Evolutionary conservation across 2,888 invertebrate species (phyloP).

Genomic region (Thysanoteuthis rhombus): DNA sequence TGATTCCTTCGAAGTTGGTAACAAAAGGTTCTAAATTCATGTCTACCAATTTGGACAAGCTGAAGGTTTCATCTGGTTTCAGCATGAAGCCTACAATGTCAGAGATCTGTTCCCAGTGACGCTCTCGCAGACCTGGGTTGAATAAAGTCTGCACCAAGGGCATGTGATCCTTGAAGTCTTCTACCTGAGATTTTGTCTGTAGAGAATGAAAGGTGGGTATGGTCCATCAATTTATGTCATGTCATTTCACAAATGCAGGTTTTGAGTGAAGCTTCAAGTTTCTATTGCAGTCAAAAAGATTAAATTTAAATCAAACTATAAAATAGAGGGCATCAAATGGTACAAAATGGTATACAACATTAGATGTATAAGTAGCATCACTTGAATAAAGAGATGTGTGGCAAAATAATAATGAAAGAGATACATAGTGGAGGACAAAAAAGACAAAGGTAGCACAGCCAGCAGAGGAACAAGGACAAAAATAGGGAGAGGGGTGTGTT

Average conservation of each 20-base stretch:
- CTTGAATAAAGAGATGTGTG: too few species aligned
- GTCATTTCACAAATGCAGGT: not conserved
- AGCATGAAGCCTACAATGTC: conserved; percentile 95
- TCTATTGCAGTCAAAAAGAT: not conserved
- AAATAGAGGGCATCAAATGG: not conserved
- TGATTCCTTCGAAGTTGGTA: conserved; percentile 87
- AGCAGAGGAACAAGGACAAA: too few species aligned
- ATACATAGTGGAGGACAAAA: too few species aligned
- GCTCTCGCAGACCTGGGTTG: conserved; percentile 83
- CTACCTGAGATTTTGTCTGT: conserved; percentile 78
- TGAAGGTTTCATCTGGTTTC: conserved; percentile 80
- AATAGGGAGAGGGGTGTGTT: too few species aligned
- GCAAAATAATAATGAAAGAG: too few species aligned
- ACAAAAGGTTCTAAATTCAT: conserved; percentile 87
- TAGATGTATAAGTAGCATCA: not conserved
- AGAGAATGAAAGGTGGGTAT: conserved; percentile 24
- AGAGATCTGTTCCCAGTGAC: conserved; percentile 93
- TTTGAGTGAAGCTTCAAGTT: not conserved
- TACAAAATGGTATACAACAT: not conserved
- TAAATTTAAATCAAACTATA: not conserved
- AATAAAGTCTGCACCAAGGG: conserved; percentile 93
- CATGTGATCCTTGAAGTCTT: conserved; percentile 81
- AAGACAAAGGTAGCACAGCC: too few species aligned
- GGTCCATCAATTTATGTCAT: not conserved
- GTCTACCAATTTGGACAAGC: conserved; percentile 85